phyloP scores from a whole-genome alignment of 2,113 vertebrate genomes.

The Thalassarche chlororhynchos region DNA sequence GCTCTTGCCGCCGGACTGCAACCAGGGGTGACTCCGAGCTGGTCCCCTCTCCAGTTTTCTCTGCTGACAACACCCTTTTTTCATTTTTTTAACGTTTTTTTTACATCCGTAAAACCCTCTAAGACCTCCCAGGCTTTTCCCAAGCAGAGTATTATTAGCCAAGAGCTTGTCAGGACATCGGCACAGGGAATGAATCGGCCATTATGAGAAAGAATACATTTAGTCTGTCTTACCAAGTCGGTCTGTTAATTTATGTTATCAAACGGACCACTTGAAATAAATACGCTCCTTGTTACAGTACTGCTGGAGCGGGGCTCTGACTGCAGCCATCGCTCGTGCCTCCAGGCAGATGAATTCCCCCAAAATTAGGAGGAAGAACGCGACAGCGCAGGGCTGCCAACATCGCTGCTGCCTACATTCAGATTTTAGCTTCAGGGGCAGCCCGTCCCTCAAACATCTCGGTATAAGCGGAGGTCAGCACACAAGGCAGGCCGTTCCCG shows the following conservation, averaged over 20 bases:
- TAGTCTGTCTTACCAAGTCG: background rate
- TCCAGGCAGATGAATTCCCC: background rate
- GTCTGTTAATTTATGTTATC: background rate
- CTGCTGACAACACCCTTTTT: background rate
- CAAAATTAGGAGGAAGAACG: background rate
- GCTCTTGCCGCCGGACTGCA: fast-evolving
- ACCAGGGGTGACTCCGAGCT: background rate
- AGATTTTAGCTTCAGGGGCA: background rate
- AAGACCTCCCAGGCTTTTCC: background rate
- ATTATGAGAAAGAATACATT: background rate
- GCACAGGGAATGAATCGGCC: background rate
- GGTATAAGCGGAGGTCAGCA: background rate
- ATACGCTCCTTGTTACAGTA: background rate
- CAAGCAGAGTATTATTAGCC: background rate
- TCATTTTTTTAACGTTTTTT: background rate
- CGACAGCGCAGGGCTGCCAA: background rate
- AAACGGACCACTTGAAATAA: background rate
- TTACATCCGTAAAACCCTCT: background rate
- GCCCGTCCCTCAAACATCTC: background rate
- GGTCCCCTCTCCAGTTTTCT: background rate
- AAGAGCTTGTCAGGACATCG: background rate
- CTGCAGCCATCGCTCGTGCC: background rate
- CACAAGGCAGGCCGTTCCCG: background rate
- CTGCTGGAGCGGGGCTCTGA: background rate
- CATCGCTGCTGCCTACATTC: background rate